Evolutionary conservation across 1,140 invertebrate genomes (phyloP).

Genomic region (Anoplophora glabripennis): DNA sequence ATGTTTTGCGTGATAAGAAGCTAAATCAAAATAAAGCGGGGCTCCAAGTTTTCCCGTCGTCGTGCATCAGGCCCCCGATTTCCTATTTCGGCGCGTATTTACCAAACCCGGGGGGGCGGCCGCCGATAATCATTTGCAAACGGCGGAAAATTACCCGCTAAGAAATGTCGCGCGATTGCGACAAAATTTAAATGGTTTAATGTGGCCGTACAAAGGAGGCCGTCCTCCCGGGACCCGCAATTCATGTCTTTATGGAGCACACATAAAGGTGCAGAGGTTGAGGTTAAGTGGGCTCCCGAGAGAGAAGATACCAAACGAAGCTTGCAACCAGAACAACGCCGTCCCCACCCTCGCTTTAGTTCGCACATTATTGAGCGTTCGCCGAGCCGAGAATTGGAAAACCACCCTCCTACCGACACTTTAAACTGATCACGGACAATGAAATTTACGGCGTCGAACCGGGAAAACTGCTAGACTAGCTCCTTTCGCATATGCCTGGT

Average conservation of each 20-base stretch:
- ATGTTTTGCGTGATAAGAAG: no score
- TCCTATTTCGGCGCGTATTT: neutral
- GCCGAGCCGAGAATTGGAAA: conserved; percentile 49
- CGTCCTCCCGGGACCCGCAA: conserved; percentile 1
- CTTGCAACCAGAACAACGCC: conserved; percentile 48
- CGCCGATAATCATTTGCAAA: conserved; percentile 4
- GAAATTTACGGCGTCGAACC: conserved; percentile 44
- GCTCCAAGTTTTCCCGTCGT: no score
- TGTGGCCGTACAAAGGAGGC: neutral
- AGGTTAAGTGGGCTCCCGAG: conserved; percentile 30
- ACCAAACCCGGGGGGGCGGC: neutral
- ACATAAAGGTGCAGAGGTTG: conserved; percentile 13
- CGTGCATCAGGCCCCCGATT: no score
- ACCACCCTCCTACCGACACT: conserved; percentile 44
- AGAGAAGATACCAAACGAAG: conserved; percentile 43
- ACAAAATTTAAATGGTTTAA: neutral
- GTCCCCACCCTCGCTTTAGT: conserved; percentile 45
- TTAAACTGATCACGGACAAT: conserved; percentile 50
- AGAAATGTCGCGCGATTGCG: conserved; percentile 5
- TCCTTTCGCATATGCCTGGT: conserved; percentile 13
- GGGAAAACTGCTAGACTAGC: conserved; percentile 33
- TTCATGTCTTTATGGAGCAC: conserved; percentile 12
- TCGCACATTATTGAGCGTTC: conserved; percentile 50
- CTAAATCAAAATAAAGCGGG: no score
- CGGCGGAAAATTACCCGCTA: conserved; percentile 2